phyloP scores from a whole-genome alignment of 2,888 invertebrate species.

The Drosophila setosimentum region DNA sequence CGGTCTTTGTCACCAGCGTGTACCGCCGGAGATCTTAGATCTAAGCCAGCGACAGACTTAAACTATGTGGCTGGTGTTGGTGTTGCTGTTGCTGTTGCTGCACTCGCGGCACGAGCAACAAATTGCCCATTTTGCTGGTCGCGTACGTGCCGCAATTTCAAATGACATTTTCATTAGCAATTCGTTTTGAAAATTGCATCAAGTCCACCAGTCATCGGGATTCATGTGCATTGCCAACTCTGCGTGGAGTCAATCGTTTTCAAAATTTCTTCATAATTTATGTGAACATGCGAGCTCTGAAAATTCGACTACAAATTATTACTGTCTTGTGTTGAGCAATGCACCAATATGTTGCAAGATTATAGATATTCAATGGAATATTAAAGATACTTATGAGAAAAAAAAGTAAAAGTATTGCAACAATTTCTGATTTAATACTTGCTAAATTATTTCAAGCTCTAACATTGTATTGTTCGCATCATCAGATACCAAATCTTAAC shows the following conservation, averaged over 20 bases:
- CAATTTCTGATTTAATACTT: not conserved
- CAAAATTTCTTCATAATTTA: slow-evolving; percentile 58
- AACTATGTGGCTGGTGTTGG: slow-evolving; percentile 22
- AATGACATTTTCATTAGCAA: slow-evolving; percentile 81
- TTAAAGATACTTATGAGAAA: not conserved
- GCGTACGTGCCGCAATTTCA: slow-evolving; percentile 76
- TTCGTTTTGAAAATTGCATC: slow-evolving; percentile 80
- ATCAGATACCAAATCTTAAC: not conserved
- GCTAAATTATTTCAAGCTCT: not conserved
- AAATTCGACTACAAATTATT: slow-evolving; percentile 52
- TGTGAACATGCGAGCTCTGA: slow-evolving; percentile 40
- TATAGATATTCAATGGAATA: slow-evolving; percentile 23
- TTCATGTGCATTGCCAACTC: slow-evolving; percentile 56
- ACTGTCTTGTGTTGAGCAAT: slow-evolving; percentile 36
- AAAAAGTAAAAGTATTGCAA: slow-evolving; percentile 7
- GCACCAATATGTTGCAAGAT: slow-evolving; percentile 36
- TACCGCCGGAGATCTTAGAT: slow-evolving; percentile 59
- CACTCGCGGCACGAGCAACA: slow-evolving; percentile 74
- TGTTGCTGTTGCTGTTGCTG: slow-evolving; percentile 38
- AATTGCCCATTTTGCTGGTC: slow-evolving; percentile 78
- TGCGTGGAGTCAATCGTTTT: slow-evolving; percentile 65
- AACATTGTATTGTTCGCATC: not conserved
- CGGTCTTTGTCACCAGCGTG: slow-evolving; percentile 58
- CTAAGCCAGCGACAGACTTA: slow-evolving; percentile 29
- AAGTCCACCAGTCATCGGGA: slow-evolving; percentile 61